Conservation (phyloP, 2,888 invertebrate genomes). For the Ormyrus rosae region DNA sequence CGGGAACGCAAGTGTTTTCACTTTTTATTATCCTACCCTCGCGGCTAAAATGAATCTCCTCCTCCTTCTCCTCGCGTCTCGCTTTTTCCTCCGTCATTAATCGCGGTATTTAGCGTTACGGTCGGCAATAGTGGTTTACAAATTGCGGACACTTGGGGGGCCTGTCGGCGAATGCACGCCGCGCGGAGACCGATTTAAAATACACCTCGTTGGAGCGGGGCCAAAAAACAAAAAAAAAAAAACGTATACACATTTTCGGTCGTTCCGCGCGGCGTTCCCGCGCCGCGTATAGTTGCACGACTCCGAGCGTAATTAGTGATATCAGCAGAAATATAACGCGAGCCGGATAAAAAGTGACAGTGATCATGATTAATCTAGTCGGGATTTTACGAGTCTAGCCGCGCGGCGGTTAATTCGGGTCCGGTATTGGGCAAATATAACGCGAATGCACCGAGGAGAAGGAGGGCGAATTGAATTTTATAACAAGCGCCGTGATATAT, state of each 20-base stretch:
- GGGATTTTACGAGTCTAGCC: not conserved
- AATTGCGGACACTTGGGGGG: not conserved
- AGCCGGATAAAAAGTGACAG: not conserved
- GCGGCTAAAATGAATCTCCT: too few species aligned
- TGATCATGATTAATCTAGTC: constrained; percentile 1
- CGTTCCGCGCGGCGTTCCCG: too few species aligned
- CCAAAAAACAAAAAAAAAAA: constrained; percentile 4
- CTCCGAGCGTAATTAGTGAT: not conserved
- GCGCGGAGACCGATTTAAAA: not conserved
- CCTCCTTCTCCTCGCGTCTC: too few species aligned
- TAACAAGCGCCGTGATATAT: not conserved
- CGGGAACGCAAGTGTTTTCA: too few species aligned
- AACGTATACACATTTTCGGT: too few species aligned
- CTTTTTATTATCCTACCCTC: too few species aligned
- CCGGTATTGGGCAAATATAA: not conserved
- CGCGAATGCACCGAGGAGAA: not conserved
- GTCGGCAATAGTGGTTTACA: constrained; percentile 2
- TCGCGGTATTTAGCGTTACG: too few species aligned
- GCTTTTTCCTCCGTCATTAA: too few species aligned
- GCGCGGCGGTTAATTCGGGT: not conserved
- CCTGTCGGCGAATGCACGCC: not conserved
- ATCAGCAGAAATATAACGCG: constrained; percentile 14
- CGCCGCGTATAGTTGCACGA: too few species aligned
- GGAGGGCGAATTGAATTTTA: not conserved
- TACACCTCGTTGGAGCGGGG: not conserved